These are phyloP conservation scores for Gonatopus flavifemur DNA, from an alignment of 1,140 invertebrate genomes.

Conservation along the genomic window DNA sequence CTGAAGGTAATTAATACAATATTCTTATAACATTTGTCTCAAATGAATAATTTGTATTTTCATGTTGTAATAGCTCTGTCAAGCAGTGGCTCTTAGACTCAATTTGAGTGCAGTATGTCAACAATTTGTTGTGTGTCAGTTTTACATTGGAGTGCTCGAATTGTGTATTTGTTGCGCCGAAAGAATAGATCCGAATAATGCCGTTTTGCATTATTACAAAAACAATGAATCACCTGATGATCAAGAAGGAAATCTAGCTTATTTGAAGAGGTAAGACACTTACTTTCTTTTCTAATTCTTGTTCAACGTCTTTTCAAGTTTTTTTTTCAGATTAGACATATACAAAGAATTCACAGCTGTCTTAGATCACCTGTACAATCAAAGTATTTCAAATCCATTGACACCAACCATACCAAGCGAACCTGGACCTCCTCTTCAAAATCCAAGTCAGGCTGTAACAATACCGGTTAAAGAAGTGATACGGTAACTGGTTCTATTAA, in stretches of 20 bases:
- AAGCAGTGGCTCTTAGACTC: conserved; percentile 78
- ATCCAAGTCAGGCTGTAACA: conserved; percentile 35
- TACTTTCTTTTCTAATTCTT: too few species aligned
- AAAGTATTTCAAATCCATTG: conserved; percentile 60
- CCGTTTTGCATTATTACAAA: conserved; percentile 86
- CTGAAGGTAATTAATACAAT: conserved; percentile 54
- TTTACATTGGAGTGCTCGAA: conserved; percentile 87
- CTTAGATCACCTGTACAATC: conserved; percentile 76
- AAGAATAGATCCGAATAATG: conserved; percentile 84
- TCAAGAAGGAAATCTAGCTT: conserved; percentile 72
- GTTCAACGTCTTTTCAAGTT: neutral
- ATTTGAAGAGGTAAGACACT: conserved; percentile 62
- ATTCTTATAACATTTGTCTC: neutral
- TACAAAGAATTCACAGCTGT: conserved; percentile 85
- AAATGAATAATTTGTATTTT: neutral
- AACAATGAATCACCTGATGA: conserved; percentile 81
- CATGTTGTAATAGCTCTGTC: conserved; percentile 69
- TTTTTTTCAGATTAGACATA: conserved; percentile 72
- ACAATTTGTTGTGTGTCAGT: conserved; percentile 74
- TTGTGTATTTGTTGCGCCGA: conserved; percentile 81
- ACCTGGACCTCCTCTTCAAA: conserved; percentile 39
- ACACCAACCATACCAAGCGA: conserved; percentile 52
- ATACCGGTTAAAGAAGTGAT: conserved; percentile 52
- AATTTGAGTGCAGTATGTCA: conserved; percentile 78
- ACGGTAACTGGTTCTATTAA: conserved; percentile 19